A percentile compares a stretch with the other conserved stretches of the same genome.
These are phyloP conservation scores for Mallotus villosus DNA, from an alignment of 2,797 vertebrate species.

Conservation along the genomic window DNA sequence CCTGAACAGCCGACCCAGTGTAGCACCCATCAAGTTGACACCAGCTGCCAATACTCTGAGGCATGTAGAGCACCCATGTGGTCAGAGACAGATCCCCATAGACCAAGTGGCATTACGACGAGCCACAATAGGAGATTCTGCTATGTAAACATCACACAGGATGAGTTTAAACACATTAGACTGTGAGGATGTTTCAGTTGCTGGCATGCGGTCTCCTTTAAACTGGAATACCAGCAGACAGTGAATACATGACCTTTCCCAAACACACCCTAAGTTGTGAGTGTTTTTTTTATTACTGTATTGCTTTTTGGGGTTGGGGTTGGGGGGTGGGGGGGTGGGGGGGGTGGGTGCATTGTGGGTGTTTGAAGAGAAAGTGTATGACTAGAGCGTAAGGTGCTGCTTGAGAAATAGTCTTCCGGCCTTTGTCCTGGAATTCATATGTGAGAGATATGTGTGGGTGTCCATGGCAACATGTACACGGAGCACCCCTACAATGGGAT, in stretches of 20 bases:
- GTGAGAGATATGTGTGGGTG: slow-evolving; percentile 55
- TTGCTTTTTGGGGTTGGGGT: slow-evolving; percentile 10
- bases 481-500: slow-evolving; percentile 71
- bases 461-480: slow-evolving; percentile 67
- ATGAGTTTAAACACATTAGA: slow-evolving; percentile 51
- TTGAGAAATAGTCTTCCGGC: slow-evolving; percentile 47
- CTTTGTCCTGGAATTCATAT: slow-evolving; percentile 65
- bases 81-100: slow-evolving; percentile 39
- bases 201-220: slow-evolving; percentile 45
- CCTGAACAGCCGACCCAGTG: slow-evolving; percentile 46
- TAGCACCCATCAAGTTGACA: slow-evolving; percentile 68
- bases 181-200: slow-evolving; percentile 34
- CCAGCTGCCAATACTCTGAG: slow-evolving; percentile 61
- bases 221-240: slow-evolving; percentile 39
- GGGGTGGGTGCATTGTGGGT: slow-evolving; percentile 32
- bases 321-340: neutral
- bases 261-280: slow-evolving; percentile 20
- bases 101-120: slow-evolving; percentile 52
- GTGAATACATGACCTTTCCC: slow-evolving; percentile 53
- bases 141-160: slow-evolving; percentile 59
- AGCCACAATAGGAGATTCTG: slow-evolving; percentile 43
- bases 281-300: slow-evolving; percentile 11
- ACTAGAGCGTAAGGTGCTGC: slow-evolving; percentile 35
- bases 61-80: slow-evolving; percentile 44
- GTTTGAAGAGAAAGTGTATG: slow-evolving; percentile 42